A percentile compares a stretch with the other conserved stretches of the same genome.
These are phyloP conservation scores for Pachyramphus minor DNA, from an alignment of 2,113 vertebrate genomes.

Conservation along the genomic window DNA sequence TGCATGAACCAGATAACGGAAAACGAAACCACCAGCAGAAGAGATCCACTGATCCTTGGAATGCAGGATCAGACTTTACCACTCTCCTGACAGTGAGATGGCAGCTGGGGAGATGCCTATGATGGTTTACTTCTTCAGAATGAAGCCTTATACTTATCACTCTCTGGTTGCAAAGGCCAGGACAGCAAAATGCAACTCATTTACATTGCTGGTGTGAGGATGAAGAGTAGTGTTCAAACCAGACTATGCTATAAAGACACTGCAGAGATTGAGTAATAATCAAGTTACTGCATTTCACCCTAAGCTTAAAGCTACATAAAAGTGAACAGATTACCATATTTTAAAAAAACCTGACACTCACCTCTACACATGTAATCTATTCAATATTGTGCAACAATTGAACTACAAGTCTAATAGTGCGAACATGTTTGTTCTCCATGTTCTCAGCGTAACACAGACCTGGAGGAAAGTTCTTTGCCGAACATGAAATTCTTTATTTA, in stretches of 20 bases:
- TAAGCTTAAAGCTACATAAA: neutral
- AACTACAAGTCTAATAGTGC: neutral
- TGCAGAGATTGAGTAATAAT: neutral
- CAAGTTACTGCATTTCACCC: neutral
- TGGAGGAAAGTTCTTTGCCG: neutral
- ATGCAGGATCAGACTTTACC: neutral
- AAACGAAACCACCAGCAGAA: neutral
- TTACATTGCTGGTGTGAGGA: neutral
- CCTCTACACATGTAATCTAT: neutral
- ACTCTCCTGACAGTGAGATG: accelerated
- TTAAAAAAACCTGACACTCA: neutral
- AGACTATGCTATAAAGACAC: neutral
- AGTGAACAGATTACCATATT: neutral
- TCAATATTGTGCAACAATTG: neutral
- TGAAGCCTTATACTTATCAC: neutral
- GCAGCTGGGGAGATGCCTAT: neutral
- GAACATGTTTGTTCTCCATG: neutral
- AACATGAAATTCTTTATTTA: neutral
- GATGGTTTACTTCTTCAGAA: neutral
- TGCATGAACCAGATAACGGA: neutral
- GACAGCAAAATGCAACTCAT: neutral
- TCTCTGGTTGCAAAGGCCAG: neutral
- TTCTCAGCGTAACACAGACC: neutral
- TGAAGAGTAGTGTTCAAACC: neutral
- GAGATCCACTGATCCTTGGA: neutral